Conservation (phyloP, 2,888 invertebrate species). For the Pasiphila rectangulata region DNA sequence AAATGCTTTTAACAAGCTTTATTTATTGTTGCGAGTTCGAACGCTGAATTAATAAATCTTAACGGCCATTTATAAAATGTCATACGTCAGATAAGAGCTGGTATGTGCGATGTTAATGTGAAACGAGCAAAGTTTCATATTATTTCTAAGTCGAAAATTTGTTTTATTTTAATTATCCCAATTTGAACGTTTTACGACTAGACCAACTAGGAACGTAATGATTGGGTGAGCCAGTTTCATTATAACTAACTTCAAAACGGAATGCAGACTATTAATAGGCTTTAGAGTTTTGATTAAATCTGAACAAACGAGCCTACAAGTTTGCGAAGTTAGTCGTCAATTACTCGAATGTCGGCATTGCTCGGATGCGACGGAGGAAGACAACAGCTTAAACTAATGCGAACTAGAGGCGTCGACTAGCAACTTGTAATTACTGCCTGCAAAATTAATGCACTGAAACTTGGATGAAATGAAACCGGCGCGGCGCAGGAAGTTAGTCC, state of each 20-base stretch:
- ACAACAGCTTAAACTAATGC: slow-evolving; percentile 73
- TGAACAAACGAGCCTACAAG: slow-evolving; percentile 63
- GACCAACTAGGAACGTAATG: slow-evolving; percentile 6
- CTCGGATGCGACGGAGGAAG: slow-evolving; percentile 58
- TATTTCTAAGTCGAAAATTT: slow-evolving; percentile 4
- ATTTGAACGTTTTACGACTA: slow-evolving; percentile 16
- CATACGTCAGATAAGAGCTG: slow-evolving; percentile 28
- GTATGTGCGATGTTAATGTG: background rate
- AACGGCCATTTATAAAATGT: slow-evolving; percentile 36
- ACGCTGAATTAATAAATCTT: slow-evolving; percentile 61
- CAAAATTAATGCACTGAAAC: slow-evolving; percentile 79
- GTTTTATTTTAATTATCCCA: slow-evolving; percentile 8
- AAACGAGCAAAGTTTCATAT: slow-evolving; percentile 12
- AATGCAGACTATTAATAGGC: slow-evolving; percentile 28
- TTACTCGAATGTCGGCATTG: slow-evolving; percentile 54
- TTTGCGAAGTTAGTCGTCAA: slow-evolving; percentile 62
- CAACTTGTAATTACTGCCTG: slow-evolving; percentile 77
- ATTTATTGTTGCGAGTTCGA: slow-evolving; percentile 57
- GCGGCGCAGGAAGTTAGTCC: slow-evolving; percentile 65
- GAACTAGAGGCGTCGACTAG: slow-evolving; percentile 69
- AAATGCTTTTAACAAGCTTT: slow-evolving; percentile 68
- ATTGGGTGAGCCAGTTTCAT: slow-evolving; percentile 18
- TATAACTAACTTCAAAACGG: slow-evolving; percentile 10
- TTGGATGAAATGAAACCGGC: slow-evolving; percentile 76
- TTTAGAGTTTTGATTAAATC: slow-evolving; percentile 62